Evolutionary conservation across 2,888 invertebrate genomes (phyloP), one percentile per base, ranked within the genome.

Genomic region (Gandaritis pyraliata): DNA sequence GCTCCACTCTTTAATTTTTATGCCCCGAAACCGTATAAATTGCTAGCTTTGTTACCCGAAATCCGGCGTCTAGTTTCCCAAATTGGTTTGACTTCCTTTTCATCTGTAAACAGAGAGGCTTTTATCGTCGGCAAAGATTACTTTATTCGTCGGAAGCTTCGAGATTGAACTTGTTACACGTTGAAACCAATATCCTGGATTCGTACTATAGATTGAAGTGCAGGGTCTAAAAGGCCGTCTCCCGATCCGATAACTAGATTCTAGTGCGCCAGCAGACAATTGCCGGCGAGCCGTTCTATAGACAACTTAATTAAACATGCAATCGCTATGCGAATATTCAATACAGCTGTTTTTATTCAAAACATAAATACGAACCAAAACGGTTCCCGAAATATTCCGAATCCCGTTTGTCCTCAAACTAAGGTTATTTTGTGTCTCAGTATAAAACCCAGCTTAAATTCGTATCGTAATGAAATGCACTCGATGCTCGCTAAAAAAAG

Each of bases 181-280:
- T 73, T 77, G 76, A 78, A 82, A 77, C 80, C 80, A 81, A 84
- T 83, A 85, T 83, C 78, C 78, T 80, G 77, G 74, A 76, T 81
- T 79, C 79, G 69, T 71, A 74, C 71, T 63, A 67, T 65, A 65
- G 65, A 45, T 50, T 59, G 64, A 68, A 69, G 66, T 68, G 53
- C 65, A 65, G 70, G 65, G 72, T 75, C 76, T 72, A 70, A 68
- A 66, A 62, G 56, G 48, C 38, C 39, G 51, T 48, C 59, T 57
- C 52, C 60, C 43, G 53, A 57, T 46, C 45, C 58, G 54, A 52
- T 63, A 64, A 71, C 54, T 56, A 66, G 30, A 41, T 68, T 65
- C 49, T 36, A n/a, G 29, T 23, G 36, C 41, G 29, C 33, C 18
- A 46, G 33, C 45, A 18, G 30, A 43, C 54, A 11, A 46, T 46